Evolutionary conservation across 2,888 invertebrate genomes (phyloP), one percentile per base, ranked within the genome.

Genomic region (Sphecodes monilicornis): DNA sequence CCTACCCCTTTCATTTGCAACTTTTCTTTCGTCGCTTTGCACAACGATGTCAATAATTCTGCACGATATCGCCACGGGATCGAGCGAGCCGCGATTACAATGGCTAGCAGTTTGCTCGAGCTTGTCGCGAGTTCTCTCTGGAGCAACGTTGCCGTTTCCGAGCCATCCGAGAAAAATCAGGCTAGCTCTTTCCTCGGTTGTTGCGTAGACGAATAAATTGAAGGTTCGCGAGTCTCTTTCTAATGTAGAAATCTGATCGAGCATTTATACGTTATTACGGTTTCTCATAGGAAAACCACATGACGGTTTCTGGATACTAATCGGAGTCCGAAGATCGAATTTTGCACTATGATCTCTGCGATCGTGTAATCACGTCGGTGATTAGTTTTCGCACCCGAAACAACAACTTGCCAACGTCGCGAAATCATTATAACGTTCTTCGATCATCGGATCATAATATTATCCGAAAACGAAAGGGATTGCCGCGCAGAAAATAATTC

Each of bases 21-120:
- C 68, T 84, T 78, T 84, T 78, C 84, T 84, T 84, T 75, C 60
- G 54, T 70, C 54, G 76, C 50, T 70, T 76, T 72, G 54, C 43
- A 18, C 73, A 39, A 10, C 26, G 76, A 16, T 73, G 78, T 76
- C 76, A 68, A 87, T 82, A 82, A 88, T 84, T 68, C 60, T 32
- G 18, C 73, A 64, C 39, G 76, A 82, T 54, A 76, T 69, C 73
- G 41, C 26, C 41, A 43, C 5, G 22, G 26, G n/a, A 39, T 66
- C 72, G 68, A 76, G 57, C 13, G 36, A 22, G 69, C 18, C 18
- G 26, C 32, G n/a, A 69, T 73, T 81, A 39, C n/a, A 68, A 68
- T 11, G 36, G 36, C 22, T 39, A 50, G 2, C 1, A 6, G 11
- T 32, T 36, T 22, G 1, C 3, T 18, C 18, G 18, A 32, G 11